Conservation (phyloP, 2,113 vertebrate genomes). For the Emberiza fucata region DNA sequence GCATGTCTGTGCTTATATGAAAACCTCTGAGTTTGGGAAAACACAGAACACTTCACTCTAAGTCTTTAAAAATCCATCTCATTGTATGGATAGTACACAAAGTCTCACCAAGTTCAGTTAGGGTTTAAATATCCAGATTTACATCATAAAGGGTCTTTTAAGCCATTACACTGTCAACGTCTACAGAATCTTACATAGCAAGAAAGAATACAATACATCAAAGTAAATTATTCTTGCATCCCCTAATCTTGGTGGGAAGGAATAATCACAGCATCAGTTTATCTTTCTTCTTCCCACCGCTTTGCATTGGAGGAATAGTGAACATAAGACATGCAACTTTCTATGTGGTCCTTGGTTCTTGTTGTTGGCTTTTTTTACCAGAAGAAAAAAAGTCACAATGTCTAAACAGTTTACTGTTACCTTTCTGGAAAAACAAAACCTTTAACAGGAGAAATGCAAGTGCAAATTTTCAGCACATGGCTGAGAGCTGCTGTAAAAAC, state of each 20-base stretch:
- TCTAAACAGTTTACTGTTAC: not conserved
- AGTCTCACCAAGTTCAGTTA: not conserved
- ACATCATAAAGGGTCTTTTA: conserved; percentile 48
- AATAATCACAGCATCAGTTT: not conserved
- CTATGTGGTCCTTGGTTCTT: not conserved
- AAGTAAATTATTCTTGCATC: conserved; percentile 27
- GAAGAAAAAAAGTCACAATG: not conserved
- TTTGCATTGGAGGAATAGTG: not conserved
- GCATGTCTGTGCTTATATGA: not conserved
- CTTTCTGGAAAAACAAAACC: not conserved
- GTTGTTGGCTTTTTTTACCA: not conserved
- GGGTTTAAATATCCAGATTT: conserved; percentile 26
- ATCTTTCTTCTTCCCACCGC: not conserved
- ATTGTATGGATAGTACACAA: not conserved
- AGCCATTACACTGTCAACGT: conserved; percentile 1
- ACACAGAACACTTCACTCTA: not conserved
- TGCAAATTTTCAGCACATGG: not conserved
- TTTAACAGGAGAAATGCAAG: not conserved
- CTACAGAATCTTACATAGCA: not conserved
- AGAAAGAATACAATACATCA: conserved; percentile 35
- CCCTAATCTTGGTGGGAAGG: conserved; percentile 51
- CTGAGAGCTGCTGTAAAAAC: not conserved
- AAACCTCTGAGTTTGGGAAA: not conserved
- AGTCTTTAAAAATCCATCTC: not conserved
- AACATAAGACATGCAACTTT: not conserved